Conservation (phyloP, 2,888 invertebrate species). For the Syrphus vitripennis region DNA sequence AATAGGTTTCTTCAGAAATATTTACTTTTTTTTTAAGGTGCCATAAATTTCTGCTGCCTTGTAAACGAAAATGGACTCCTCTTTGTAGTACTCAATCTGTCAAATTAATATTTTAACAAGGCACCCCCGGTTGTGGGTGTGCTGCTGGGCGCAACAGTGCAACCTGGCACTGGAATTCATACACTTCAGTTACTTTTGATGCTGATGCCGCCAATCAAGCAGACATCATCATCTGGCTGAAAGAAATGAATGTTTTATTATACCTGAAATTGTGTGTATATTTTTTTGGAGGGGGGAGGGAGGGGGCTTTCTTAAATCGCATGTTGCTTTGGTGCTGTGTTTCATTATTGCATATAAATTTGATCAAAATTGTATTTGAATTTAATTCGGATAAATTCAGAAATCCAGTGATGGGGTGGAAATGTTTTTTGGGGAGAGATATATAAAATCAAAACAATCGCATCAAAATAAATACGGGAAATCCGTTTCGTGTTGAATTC, state of each 20-base stretch:
- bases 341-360: neutral
- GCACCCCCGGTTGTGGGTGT: neutral
- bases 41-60: neutral
- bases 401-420: too few species aligned
- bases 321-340: neutral
- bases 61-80: neutral
- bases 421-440: neutral
- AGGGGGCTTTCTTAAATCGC: constrained; percentile 6
- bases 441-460: constrained; percentile 28
- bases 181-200: constrained; percentile 5
- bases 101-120: constrained; percentile 29
- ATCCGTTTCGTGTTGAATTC: constrained; percentile 39
- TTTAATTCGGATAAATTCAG: neutral
- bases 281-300: too few species aligned
- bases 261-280: constrained; percentile 9
- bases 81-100: constrained; percentile 1
- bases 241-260: constrained; percentile 29
- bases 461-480: constrained; percentile 52
- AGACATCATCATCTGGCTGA: constrained; percentile 20
- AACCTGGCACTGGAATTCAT: neutral
- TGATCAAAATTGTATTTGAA: neutral
- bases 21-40: neutral
- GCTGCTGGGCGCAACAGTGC: neutral
- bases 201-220: constrained; percentile 15
- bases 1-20: neutral